Evolutionary conservation across 1,140 invertebrate species (phyloP).

Genomic region (Fopius arisanus): DNA sequence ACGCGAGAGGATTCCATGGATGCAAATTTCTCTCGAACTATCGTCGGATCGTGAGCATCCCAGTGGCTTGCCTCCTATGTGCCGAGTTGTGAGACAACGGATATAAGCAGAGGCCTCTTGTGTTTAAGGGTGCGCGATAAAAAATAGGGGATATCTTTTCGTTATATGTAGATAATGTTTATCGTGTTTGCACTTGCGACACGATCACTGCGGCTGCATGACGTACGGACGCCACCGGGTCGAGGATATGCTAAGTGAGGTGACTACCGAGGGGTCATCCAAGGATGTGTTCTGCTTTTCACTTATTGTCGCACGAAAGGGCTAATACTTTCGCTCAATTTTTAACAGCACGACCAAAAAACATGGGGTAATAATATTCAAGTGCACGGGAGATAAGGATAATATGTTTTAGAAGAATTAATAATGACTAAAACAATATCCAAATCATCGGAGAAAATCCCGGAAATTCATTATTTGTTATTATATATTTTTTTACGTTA

Average conservation of each 20-base stretch:
- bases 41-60: constrained; percentile 56
- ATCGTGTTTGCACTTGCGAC: constrained; percentile 51
- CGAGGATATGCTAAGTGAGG: constrained; percentile 27
- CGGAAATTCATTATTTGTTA: too few species aligned
- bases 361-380: too few species aligned
- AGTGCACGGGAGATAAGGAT: too few species aligned
- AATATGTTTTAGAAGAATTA: too few species aligned
- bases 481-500: too few species aligned
- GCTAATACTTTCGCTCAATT: too few species aligned
- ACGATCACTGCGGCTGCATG: constrained; percentile 51
- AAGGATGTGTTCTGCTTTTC: not conserved
- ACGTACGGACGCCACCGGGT: constrained; percentile 59
- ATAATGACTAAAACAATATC: too few species aligned
- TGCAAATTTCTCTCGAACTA: constrained; percentile 59
- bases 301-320: not conserved
- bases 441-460: too few species aligned
- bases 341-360: too few species aligned
- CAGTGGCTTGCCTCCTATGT: constrained; percentile 5
- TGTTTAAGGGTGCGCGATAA: constrained; percentile 11
- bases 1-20: constrained; percentile 57
- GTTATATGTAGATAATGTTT: constrained; percentile 20
- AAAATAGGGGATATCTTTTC: not conserved
- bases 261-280: not conserved
- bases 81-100: constrained; percentile 8
- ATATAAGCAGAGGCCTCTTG: constrained; percentile 1